Evolutionary conservation across 37 sponge, comb jelly and placozoan genomes (phyloP), one percentile per base, ranked within the genome.

Genomic region (Agelas oroides): DNA sequence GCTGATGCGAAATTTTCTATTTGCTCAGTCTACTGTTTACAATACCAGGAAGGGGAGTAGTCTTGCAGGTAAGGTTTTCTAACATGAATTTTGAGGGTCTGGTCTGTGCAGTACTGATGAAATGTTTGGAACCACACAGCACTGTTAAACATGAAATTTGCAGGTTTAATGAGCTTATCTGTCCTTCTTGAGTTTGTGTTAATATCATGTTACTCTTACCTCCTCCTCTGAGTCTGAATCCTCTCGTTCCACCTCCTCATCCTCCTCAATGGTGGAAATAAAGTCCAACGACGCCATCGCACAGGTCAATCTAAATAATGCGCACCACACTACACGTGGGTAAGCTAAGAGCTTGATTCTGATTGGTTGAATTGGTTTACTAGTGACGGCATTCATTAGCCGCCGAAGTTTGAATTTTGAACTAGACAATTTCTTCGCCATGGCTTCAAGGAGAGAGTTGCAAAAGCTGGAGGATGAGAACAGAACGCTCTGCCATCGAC

Each of bases 231-330:
- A 79, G 60, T 91, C 87, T 30, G 75, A 81, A 24, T 88, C 89
- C 14, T 73, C 73, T 23, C 36, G 52, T 34, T 86, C 77, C 63
- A 86, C 86, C 34, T 81, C 87, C 2, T 87, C 83, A 37, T 89
- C 90, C n/a, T 96, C 97, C 41, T 96, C 95, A 25, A 96, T 92
- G 2, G 97, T 96, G 5, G 77, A 69, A 1, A 91, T 52, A 57
- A 96, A 76, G 31, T 81, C 81, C 62, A 78, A 38, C 20, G 53
- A 60, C 20, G 25, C 53, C 62, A 38, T 19, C 80, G 23, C n/a
- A 71, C 3, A 5, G 8, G 2, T 40, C 1, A 2, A 13, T 71
- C 72, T 38, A 71, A 71, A 20, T 20, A 18, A 71, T 24, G 72
- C 72, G 53, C 59, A 31, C 75, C 32, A 1, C 6, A 24, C 28